Conservation (phyloP, 2,113 vertebrate species). For the Platysternon megacephalum region DNA sequence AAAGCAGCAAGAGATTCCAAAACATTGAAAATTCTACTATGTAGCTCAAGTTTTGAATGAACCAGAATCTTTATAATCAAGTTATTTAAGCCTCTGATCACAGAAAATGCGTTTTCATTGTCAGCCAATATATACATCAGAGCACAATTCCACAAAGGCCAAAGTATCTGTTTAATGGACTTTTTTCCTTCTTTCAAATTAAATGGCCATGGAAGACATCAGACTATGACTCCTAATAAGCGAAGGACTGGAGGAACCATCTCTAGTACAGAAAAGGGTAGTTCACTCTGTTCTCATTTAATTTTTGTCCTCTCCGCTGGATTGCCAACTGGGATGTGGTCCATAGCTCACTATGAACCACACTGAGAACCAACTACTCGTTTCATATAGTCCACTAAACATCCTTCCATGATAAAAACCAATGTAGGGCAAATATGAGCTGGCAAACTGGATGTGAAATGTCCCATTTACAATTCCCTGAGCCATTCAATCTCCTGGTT, state of each 20-base stretch:
- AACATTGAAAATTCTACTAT: neutral
- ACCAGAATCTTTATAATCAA: neutral
- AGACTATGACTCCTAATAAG: neutral
- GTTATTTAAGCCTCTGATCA: neutral
- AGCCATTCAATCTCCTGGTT: rapidly evolving
- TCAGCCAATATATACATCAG: neutral
- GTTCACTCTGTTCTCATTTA: rapidly evolving
- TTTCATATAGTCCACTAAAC: neutral
- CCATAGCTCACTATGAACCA: rapidly evolving
- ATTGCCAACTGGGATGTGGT: rapidly evolving
- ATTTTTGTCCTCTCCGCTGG: neutral
- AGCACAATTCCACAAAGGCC: neutral
- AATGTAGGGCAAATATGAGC: rapidly evolving
- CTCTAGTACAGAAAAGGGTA: rapidly evolving
- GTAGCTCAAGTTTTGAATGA: neutral
- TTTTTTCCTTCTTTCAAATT: neutral
- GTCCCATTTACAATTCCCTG: neutral
- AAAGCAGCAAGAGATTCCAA: neutral
- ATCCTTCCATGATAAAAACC: neutral
- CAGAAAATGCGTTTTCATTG: neutral
- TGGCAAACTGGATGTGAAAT: rapidly evolving
- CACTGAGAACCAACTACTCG: neutral
- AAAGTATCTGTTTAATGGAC: rapidly evolving
- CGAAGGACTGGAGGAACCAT: neutral
- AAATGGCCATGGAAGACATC: neutral